Base-by-base conservation (phyloP, 2,113 vertebrate genomes). In the Chloropsis cyanopogon region DNA sequence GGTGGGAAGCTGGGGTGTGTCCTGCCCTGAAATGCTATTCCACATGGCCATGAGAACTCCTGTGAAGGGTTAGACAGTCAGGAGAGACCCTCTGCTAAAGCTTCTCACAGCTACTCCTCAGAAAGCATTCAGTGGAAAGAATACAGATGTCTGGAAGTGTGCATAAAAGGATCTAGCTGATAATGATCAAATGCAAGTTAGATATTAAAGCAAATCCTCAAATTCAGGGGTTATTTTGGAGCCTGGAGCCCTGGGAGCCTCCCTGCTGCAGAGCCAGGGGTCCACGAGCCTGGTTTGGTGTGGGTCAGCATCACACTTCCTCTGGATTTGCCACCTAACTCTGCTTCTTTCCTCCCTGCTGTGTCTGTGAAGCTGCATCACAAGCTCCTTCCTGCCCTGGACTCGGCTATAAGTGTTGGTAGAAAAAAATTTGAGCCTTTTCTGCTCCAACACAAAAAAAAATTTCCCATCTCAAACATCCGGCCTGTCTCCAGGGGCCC, bases 241-340 rank as follows among this genome's bases (percentile, higher is more conserved):
- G n/a, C 12, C 46, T 13, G 46, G 31, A 76, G 44, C 10, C 10
- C 63, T 10, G 33, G 41, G 59, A 76, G 10, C 16, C 61, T 57
- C 16, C 2, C 54, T 49, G 17, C 13, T 31, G 17, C 1, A 2
- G 49, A 61, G 23, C 19, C 1, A 0, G 21, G 46, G 11, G 15
- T 66, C 29, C 46, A 2, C 1, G 7, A 57, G 42, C 28, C 22
- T 20, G 4, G 9, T 79, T 29, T 65, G 57, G 12, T 14, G 29
- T 9, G 8, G 44, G 7, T 49, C 39, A 68, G 23, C 41, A 41
- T 37, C n/a, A 37, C 17, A 0, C 0, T 53, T 53, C 15, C 66
- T n/a, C 75, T 57, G 66, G 50, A 81, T 16, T 35, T 81, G 25
- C 24, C 41, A 18, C 10, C 41, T 17, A 24, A 10, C 31, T 76